Conservation (phyloP, 2,797 vertebrate species). For the Hydrophis major region DNA sequence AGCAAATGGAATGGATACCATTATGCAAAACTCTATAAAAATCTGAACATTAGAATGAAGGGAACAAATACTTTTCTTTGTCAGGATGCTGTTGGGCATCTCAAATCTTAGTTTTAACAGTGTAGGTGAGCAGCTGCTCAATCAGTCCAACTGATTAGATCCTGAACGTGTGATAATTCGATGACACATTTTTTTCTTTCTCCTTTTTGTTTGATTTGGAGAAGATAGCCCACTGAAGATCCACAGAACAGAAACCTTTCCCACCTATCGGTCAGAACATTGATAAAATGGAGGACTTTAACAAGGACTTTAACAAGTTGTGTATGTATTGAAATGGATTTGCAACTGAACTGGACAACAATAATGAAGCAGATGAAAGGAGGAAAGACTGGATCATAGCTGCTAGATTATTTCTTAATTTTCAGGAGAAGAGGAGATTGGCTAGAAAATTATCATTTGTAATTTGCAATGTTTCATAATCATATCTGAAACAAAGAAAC, state of each 20-base stretch:
- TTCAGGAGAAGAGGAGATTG: slow-evolving; percentile 36
- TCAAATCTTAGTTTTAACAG: not conserved
- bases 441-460: slow-evolving; percentile 25
- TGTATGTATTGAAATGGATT: not conserved
- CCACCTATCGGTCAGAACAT: slow-evolving; percentile 71
- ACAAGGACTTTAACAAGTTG: slow-evolving; percentile 6
- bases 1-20: not conserved
- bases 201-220: slow-evolving; percentile 5
- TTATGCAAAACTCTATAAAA: not conserved
- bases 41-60: not conserved
- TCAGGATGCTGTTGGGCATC: not conserved
- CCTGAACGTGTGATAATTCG: not conserved
- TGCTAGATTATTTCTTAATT: slow-evolving; percentile 53
- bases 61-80: not conserved
- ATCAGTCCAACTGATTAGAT: not conserved
- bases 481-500: slow-evolving; percentile 45
- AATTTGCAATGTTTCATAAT: slow-evolving; percentile 47
- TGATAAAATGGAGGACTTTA: slow-evolving; percentile 50
- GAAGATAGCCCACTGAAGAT: slow-evolving; percentile 76
- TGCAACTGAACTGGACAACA: not conserved
- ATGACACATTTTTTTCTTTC: slow-evolving; percentile 15
- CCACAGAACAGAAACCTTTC: slow-evolving; percentile 76
- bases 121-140: not conserved
- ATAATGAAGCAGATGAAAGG: not conserved
- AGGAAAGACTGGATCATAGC: slow-evolving; percentile 15